Conservation (phyloP, 2,797 vertebrate genomes). For the Rhynchotus rufescens region DNA sequence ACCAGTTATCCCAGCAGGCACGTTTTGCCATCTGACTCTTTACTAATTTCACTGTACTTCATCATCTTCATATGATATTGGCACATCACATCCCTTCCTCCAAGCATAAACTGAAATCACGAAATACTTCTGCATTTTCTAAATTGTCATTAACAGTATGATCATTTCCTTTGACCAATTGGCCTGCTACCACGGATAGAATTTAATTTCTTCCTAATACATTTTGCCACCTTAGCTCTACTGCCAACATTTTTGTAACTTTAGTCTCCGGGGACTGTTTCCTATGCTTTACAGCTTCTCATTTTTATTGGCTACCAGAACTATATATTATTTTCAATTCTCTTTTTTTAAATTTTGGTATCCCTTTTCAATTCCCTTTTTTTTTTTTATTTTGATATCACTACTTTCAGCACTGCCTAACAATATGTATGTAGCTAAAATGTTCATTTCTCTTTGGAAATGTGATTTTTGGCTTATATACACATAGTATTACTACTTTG, state of each 20-base stretch:
- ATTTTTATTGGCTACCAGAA: neutral
- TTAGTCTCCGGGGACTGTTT: neutral
- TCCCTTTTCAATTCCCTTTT: neutral
- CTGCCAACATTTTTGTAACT: neutral
- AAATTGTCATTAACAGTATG: neutral
- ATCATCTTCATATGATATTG: slow-evolving; percentile 42
- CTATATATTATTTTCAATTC: neutral
- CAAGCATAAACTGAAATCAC: neutral
- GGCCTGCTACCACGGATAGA: neutral
- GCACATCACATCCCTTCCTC: slow-evolving; percentile 5
- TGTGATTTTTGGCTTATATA: neutral
- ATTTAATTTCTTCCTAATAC: neutral
- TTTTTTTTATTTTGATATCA: neutral
- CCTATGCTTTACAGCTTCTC: neutral
- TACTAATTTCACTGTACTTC: slow-evolving; percentile 1
- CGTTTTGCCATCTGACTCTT: slow-evolving; percentile 5
- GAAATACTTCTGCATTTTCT: slow-evolving; percentile 56
- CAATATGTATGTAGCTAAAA: neutral
- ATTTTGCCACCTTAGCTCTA: neutral
- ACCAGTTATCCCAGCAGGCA: neutral
- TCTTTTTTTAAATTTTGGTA: too few relatives aligned
- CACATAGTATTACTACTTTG: neutral
- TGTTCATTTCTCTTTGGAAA: neutral
- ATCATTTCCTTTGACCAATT: neutral
- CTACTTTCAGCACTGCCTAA: neutral